Evolutionary conservation across 2,113 vertebrate species (phyloP).

Genomic region (Neolamprologus cancellatus): DNA sequence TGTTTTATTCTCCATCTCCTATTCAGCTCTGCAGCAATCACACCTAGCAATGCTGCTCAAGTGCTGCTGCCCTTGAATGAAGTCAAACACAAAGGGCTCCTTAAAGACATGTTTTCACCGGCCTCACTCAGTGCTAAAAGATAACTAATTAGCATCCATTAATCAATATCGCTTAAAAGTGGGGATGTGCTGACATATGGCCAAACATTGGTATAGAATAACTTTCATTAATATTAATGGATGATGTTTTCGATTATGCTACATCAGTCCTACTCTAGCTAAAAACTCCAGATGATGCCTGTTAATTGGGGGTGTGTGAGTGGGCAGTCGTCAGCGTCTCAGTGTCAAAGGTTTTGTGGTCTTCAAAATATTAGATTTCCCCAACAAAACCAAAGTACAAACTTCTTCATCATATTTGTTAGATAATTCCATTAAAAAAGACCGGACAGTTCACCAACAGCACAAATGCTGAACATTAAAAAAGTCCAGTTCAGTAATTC

Average conservation of each 20-base stretch:
- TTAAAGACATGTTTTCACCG: neutral
- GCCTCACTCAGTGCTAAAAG: neutral
- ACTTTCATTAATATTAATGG: neutral
- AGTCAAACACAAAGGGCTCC: neutral
- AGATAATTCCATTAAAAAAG: neutral
- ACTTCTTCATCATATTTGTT: neutral
- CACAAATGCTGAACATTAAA: neutral
- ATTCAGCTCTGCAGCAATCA: conserved; percentile 40
- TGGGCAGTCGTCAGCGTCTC: neutral
- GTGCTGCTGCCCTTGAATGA: conserved; percentile 28
- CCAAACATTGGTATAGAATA: neutral
- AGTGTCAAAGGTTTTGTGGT: neutral
- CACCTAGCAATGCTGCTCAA: conserved; percentile 25
- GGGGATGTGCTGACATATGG: neutral
- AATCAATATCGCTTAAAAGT: neutral
- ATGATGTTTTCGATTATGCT: neutral
- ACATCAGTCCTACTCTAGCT: neutral
- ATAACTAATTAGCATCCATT: neutral
- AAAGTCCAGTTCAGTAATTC: neutral
- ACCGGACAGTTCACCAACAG: neutral
- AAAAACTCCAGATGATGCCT: neutral
- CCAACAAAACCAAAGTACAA: too few relatives aligned
- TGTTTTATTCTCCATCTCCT: conserved; percentile 55
- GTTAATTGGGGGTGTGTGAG: neutral
- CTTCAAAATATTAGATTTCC: neutral